Evolutionary conservation across 2,113 vertebrate species (phyloP).

Genomic region (Anarrhichthys ocellatus): DNA sequence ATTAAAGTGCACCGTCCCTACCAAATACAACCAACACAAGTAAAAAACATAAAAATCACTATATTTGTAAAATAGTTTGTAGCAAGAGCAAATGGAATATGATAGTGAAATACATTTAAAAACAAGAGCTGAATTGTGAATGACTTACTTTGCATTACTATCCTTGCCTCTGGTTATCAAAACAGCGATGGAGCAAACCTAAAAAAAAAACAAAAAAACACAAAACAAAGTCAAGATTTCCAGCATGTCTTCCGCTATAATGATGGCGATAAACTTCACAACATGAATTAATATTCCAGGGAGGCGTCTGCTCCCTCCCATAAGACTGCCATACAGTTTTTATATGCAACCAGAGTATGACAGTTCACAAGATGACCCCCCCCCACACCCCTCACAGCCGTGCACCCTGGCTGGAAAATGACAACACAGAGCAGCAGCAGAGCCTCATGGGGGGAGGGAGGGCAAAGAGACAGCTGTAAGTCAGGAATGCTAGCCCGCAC

Average conservation of each 20-base stretch:
- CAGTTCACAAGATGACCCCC: conserved; percentile 14
- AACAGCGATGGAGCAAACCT: conserved; percentile 69
- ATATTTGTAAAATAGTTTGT: not conserved
- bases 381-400: not conserved
- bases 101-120: not conserved
- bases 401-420: conserved; percentile 46
- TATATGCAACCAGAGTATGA: not conserved
- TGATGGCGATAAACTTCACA: not conserved
- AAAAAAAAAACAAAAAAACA: conserved; percentile 38
- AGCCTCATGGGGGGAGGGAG: conserved; percentile 22
- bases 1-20: not conserved
- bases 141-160: conserved; percentile 81
- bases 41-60: not conserved
- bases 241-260: not conserved
- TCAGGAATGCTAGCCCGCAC: conserved; percentile 58
- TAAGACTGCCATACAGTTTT: conserved; percentile 6
- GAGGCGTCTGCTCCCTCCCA: not conserved
- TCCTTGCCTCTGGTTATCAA: conserved; percentile 66
- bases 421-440: conserved; percentile 44
- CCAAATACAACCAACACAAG: not conserved
- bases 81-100: not conserved
- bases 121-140: not conserved
- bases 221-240: conserved; percentile 18
- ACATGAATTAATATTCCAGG: conserved; percentile 6
- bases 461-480: conserved; percentile 59